Evolutionary conservation across 2,797 vertebrate genomes (phyloP).

Genomic region (Pachyuromys duprasi): DNA sequence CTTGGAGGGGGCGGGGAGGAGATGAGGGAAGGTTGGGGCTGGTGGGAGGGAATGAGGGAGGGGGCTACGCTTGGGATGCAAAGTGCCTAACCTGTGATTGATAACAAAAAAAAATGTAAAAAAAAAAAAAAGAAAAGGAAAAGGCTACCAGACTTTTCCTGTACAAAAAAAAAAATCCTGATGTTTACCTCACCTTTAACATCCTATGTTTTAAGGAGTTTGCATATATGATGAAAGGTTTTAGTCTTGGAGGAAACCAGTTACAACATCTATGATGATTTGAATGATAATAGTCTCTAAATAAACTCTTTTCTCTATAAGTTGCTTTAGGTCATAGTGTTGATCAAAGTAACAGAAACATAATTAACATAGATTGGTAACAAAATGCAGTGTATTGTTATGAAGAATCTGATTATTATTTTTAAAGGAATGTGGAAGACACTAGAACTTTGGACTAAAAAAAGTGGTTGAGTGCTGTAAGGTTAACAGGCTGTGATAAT

Average conservation of each 20-base stretch:
- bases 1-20: no score
- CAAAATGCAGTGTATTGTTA: neutral
- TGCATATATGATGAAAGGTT: neutral
- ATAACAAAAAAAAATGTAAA: no score
- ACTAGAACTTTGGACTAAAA: neutral
- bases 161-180: no score
- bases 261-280: neutral
- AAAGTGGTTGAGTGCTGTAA: no score
- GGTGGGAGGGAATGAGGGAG: no score
- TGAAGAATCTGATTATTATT: neutral
- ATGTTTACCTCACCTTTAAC: neutral
- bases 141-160: no score
- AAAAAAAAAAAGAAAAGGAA: no score
- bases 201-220: neutral
- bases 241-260: neutral
- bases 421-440: neutral
- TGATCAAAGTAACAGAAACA: neutral
- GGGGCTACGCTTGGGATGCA: no score
- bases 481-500: no score
- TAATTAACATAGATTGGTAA: neutral
- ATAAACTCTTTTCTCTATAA: neutral
- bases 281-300: neutral
- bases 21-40: no score
- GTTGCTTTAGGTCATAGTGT: neutral
- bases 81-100: no score